Percentiles rank a stretch among this genome's conserved stretches.
phyloP scores from a whole-genome alignment of 2,888 invertebrate genomes.

The Lasioglossum villosulum region DNA sequence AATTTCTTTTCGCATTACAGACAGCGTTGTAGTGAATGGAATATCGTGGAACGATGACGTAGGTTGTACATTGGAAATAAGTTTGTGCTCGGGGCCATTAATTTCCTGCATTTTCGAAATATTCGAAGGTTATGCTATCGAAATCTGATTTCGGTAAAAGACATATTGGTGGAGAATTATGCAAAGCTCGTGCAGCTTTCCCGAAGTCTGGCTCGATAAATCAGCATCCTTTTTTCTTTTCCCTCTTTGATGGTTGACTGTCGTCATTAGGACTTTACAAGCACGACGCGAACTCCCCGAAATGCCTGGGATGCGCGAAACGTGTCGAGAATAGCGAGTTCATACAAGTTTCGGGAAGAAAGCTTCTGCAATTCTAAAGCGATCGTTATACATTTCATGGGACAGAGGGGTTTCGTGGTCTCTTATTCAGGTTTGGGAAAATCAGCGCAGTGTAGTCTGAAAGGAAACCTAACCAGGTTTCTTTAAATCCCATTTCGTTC shows the following conservation, averaged over 20 bases:
- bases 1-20: too few species aligned
- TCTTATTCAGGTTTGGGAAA: constrained; percentile 41
- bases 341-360: constrained; percentile 51
- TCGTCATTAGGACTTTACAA: constrained; percentile 77
- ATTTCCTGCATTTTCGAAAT: neutral
- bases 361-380: constrained; percentile 61
- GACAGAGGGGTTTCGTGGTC: constrained; percentile 27
- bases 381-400: constrained; percentile 62
- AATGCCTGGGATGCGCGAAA: constrained; percentile 69
- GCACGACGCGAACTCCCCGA: constrained; percentile 71
- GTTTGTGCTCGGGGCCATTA: neutral
- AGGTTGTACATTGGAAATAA: too few species aligned
- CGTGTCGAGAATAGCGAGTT: constrained; percentile 76
- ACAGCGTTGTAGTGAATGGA: too few species aligned
- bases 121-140: neutral
- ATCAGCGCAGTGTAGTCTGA: constrained; percentile 35
- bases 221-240: constrained; percentile 34
- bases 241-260: constrained; percentile 55
- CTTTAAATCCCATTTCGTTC: neutral
- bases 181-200: constrained; percentile 52
- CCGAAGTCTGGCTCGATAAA: constrained; percentile 33
- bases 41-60: too few species aligned
- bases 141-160: constrained; percentile 53
- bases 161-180: constrained; percentile 61
- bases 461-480: constrained; percentile 18